Evolutionary conservation across 1,140 invertebrate genomes (phyloP).

Genomic region (Pararge aegeria): DNA sequence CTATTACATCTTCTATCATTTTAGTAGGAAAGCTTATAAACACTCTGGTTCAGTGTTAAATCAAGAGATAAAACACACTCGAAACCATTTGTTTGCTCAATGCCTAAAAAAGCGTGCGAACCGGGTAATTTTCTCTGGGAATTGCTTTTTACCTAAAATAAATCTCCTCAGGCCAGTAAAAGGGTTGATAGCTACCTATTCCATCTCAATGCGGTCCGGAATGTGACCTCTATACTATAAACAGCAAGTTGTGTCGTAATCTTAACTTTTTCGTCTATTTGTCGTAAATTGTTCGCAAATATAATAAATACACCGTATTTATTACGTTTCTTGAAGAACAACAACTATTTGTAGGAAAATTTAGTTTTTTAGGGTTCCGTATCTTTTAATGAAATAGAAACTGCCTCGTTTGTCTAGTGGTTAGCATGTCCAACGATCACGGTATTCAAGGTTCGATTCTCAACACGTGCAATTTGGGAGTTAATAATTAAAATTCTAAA

Average conservation of each 20-base stretch:
- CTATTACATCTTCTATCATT: not conserved
- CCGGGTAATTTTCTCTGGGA: not conserved
- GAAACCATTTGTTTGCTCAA: not conserved
- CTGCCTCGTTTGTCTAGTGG: too few relatives aligned
- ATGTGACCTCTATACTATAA: not conserved
- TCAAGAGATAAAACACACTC: not conserved
- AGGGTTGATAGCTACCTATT: not conserved
- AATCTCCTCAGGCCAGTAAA: not conserved
- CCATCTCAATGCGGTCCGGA: not conserved
- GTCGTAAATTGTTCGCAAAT: too few relatives aligned
- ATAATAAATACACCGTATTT: too few relatives aligned
- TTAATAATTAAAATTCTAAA: too few relatives aligned
- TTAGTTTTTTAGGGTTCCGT: too few relatives aligned
- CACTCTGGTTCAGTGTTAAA: not conserved
- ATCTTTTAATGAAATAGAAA: too few relatives aligned
- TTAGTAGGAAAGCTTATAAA: not conserved
- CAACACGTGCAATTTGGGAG: too few relatives aligned
- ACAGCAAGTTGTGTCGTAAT: not conserved
- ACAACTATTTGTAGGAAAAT: too few relatives aligned
- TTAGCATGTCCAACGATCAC: too few relatives aligned
- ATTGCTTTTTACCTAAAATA: not conserved
- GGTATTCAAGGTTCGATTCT: too few relatives aligned
- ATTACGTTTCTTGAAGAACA: too few relatives aligned
- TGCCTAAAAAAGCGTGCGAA: not conserved
- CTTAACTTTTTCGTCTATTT: not conserved